These are phyloP conservation scores for Stratiomys singularior DNA, from an alignment of 2,888 invertebrate species.

Conservation along the genomic window DNA sequence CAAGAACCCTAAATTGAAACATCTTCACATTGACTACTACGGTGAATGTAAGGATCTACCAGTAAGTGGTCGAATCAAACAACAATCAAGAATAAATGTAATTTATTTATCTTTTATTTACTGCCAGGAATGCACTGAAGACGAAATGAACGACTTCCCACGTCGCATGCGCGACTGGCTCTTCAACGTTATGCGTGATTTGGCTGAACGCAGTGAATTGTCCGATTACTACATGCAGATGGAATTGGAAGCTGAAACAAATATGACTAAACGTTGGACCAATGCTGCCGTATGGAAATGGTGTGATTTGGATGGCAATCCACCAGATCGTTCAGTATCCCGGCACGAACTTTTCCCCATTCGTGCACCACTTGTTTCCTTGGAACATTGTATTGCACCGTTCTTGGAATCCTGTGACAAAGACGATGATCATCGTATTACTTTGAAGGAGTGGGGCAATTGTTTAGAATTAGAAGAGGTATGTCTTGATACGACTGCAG, in stretches of 20 bases:
- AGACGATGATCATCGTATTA: constrained; percentile 90
- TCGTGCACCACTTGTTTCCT: constrained; percentile 90
- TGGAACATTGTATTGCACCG: constrained; percentile 97
- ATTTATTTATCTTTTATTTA: neutral
- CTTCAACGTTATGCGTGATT: constrained; percentile 95
- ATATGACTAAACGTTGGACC: constrained; percentile 84
- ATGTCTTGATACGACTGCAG: constrained; percentile 54
- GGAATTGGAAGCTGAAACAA: constrained; percentile 89
- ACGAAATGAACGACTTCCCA: constrained; percentile 94
- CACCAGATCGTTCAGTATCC: constrained; percentile 90
- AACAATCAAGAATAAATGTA: neutral
- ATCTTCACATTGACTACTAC: constrained; percentile 94
- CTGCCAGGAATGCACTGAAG: constrained; percentile 77
- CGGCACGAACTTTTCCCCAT: constrained; percentile 96
- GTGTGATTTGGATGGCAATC: constrained; percentile 95
- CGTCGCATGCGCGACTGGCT: constrained; percentile 98
- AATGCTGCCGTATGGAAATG: constrained; percentile 98
- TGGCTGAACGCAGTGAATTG: constrained; percentile 88
- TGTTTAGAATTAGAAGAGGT: constrained; percentile 87
- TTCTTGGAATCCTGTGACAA: constrained; percentile 93
- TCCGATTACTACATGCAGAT: constrained; percentile 84
- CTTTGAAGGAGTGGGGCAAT: constrained; percentile 92
- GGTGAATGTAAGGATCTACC: constrained; percentile 85
- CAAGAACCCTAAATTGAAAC: constrained; percentile 78
- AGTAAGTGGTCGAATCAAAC: constrained; percentile 64